Base-by-base conservation (phyloP, 2,797 vertebrate species). In the Hippocampus kuda region DNA sequence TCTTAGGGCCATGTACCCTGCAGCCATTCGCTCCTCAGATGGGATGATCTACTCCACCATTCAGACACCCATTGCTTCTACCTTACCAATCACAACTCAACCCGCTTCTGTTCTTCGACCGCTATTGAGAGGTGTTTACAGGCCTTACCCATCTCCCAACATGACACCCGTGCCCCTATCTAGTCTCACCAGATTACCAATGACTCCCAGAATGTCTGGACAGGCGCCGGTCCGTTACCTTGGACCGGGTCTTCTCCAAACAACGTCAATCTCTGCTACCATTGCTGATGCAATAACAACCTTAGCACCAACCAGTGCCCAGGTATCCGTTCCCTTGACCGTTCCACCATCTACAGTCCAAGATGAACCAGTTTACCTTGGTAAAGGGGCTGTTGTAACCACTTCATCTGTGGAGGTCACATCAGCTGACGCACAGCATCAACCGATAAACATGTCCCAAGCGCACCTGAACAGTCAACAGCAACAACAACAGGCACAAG, bases 11-110 rank as follows among this genome's bases (percentile, higher is more conserved):
- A 91, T 96, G 86, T 94, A 95, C 80, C 95, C 97, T 38, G 91
- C 94, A 76, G 95, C 95, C 0, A 92, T 99, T 59, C 92, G 96
- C 20, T 93, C 96, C 0, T 92, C 96, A 0, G 97, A 98, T 5
- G 97, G 97, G 68, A 98, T 99, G 95, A 98, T 98, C 86, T 99
- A 98, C 80, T 99, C 97, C 22, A 99, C 97, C 38, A 99, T 99
- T 83, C 98, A 97, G 78, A 98, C 97, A 0, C 97, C 97, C 2
- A 99, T 99, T 0, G 96, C 96, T 48, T 99, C 97, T 67, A 99
- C 97, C 0, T 90, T 99, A 80, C 97, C 97, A 70, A 99, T 99
- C 73, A 99, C 97, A 83, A 99, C 96, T 12, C 97, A 99, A 77
- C 97, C 97, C 0, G 91, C 94, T 24, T 95, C 97, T 0, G 94